These are phyloP conservation scores for Raillietiella orientalis DNA, from an alignment of 2,888 invertebrate genomes.

Conservation along the genomic window DNA sequence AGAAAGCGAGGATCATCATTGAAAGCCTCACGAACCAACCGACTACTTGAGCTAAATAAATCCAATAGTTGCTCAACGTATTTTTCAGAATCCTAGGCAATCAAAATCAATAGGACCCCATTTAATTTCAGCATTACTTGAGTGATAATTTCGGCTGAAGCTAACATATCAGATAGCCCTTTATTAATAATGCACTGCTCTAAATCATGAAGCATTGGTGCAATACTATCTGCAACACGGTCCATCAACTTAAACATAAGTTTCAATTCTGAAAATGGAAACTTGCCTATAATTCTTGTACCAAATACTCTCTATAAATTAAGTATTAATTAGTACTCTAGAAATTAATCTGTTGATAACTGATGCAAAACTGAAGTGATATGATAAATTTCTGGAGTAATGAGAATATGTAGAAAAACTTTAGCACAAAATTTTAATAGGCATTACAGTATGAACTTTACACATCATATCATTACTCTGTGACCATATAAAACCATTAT, in stretches of 20 bases:
- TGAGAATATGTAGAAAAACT: no score
- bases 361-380: no score
- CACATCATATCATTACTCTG: no score
- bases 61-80: constrained; percentile 82
- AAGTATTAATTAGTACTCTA: constrained; percentile 1
- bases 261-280: constrained; percentile 19
- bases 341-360: no score
- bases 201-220: constrained; percentile 59
- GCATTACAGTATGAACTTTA: no score
- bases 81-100: constrained; percentile 59
- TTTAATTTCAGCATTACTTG: no score
- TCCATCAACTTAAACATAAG: constrained; percentile 38
- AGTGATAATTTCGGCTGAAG: constrained; percentile 76
- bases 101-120: background rate
- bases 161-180: constrained; percentile 84
- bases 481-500: no score
- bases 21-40: constrained; percentile 72
- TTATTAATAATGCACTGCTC: constrained; percentile 78
- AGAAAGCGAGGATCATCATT: constrained; percentile 87
- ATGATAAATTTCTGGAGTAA: no score
- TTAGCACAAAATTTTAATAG: no score
- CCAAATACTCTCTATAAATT: constrained; percentile 1
- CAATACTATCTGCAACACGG: constrained; percentile 66
- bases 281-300: constrained; percentile 3
- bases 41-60: constrained; percentile 69